Evolutionary conservation across 2,797 vertebrate genomes (phyloP).

Genomic region (Cygnus olor): DNA sequence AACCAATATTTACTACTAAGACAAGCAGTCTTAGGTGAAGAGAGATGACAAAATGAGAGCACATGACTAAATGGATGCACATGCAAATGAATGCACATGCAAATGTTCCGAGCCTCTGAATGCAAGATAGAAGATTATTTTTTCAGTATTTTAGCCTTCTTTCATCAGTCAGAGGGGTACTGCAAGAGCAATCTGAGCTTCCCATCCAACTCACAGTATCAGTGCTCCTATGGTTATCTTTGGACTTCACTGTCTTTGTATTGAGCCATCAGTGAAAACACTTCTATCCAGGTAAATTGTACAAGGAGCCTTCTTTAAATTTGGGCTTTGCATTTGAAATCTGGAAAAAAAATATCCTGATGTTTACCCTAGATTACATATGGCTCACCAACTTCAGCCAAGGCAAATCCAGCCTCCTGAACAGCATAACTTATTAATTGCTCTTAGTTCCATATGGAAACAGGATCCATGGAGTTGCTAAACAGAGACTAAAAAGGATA

Average conservation of each 20-base stretch:
- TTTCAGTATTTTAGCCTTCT: neutral
- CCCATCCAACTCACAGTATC: neutral
- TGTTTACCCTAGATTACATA: neutral
- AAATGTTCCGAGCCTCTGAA: neutral
- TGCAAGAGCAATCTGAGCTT: neutral
- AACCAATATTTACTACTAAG: neutral
- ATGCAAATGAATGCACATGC: neutral
- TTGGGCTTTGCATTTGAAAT: neutral
- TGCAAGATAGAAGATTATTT: neutral
- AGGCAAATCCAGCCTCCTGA: neutral
- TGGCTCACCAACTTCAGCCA: neutral
- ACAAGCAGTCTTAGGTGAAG: neutral
- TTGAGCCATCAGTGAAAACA: neutral
- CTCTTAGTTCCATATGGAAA: neutral
- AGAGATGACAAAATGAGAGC: neutral
- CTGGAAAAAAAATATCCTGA: neutral
- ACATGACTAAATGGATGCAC: neutral
- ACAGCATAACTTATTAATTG: neutral
- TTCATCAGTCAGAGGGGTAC: neutral
- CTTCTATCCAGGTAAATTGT: neutral
- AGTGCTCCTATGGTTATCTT: neutral
- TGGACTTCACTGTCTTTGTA: neutral
- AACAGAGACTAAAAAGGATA: neutral
- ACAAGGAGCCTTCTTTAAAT: neutral
- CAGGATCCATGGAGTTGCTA: accelerated